These are phyloP conservation scores for Eristalis tenax DNA, from an alignment of 2,888 invertebrate species.

Conservation along the genomic window DNA sequence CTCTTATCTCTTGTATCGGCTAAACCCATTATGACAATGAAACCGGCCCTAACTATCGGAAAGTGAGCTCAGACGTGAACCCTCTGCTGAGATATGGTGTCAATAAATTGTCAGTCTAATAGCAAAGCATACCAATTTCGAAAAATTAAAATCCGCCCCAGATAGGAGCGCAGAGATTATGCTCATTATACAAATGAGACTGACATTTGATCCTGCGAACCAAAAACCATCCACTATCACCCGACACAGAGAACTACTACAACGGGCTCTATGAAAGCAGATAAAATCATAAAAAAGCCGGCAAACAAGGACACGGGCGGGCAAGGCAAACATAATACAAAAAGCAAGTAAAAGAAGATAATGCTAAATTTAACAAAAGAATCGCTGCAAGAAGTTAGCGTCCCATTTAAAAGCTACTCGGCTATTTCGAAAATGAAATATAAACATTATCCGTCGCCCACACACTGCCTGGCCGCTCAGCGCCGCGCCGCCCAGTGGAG, in stretches of 20 bases:
- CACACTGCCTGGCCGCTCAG: background rate
- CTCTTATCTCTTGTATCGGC: background rate
- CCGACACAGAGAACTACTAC: background rate
- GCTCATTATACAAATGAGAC: constrained; percentile 32
- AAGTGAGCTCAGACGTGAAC: background rate
- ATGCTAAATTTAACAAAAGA: constrained; percentile 3
- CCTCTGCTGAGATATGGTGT: background rate
- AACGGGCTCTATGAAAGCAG: background rate
- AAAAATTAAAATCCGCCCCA: background rate
- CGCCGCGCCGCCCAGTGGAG: background rate
- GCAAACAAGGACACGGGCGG: background rate
- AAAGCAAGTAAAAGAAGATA: background rate
- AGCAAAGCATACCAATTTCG: background rate
- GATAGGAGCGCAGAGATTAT: constrained; percentile 12
- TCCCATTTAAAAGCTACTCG: constrained; percentile 41
- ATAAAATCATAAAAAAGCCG: background rate
- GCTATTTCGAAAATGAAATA: constrained; percentile 41
- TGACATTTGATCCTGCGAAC: constrained; percentile 29
- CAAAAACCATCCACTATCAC: background rate
- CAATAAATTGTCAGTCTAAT: constrained; percentile 15
- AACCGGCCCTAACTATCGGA: background rate
- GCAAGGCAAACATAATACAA: background rate
- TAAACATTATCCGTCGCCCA: constrained; percentile 26
- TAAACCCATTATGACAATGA: background rate
- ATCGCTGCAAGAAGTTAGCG: constrained; percentile 33